These are phyloP conservation scores for Helicorthomorpha holstii DNA, from an alignment of 1,140 invertebrate genomes.

Conservation along the genomic window DNA sequence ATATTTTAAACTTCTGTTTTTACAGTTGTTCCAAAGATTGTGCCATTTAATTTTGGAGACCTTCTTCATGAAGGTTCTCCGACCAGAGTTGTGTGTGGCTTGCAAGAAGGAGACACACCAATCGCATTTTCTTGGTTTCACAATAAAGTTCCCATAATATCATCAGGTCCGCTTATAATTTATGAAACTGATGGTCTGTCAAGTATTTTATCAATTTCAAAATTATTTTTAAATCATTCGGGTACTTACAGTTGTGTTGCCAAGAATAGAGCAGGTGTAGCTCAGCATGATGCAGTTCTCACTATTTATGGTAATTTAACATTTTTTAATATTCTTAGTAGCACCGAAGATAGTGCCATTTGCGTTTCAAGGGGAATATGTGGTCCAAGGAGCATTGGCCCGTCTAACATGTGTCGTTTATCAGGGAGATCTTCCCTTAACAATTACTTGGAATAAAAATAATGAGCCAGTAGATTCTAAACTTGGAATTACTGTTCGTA, in stretches of 20 bases:
- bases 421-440: not conserved
- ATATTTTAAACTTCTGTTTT: not conserved
- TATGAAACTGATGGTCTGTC: not conserved
- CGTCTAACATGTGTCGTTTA: not conserved
- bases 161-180: not conserved
- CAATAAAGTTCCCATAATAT: not conserved
- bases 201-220: not conserved
- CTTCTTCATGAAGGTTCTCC: not conserved
- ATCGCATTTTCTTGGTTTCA: not conserved
- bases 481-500: conserved; percentile 5
- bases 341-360: conserved; percentile 30
- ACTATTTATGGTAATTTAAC: conserved; percentile 21
- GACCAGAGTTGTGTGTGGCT: conserved; percentile 1
- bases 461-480: not conserved
- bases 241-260: conserved; percentile 59
- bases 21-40: conserved; percentile 3
- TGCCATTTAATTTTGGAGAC: conserved; percentile 1
- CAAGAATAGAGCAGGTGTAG: conserved; percentile 43
- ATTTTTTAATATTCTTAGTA: not conserved
- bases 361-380: conserved; percentile 20
- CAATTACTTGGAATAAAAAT: not conserved
- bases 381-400: not conserved
- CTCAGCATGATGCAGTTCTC: conserved; percentile 36
- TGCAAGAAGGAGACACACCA: conserved; percentile 1
- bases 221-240: conserved; percentile 28